Percentiles rank a stretch among this genome's conserved stretches.
phyloP scores from a whole-genome alignment of 2,888 invertebrate species.

The Allacma fusca region DNA sequence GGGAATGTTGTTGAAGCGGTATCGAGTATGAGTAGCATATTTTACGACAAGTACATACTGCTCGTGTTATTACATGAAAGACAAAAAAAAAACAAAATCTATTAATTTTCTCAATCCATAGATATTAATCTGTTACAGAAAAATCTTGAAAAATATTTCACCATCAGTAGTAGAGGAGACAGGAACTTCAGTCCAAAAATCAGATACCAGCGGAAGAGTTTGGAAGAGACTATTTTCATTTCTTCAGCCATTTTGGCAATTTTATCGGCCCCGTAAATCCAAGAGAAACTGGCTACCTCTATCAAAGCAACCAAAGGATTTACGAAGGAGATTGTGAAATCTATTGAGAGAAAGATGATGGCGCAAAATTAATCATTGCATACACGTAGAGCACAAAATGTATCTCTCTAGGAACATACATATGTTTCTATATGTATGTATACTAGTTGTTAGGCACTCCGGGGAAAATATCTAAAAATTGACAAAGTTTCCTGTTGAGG shows the following conservation, averaged over 20 bases:
- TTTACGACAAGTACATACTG: slow-evolving; percentile 30
- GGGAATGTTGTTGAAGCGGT: slow-evolving; percentile 14
- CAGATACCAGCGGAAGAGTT: slow-evolving; percentile 30
- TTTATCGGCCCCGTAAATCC: slow-evolving; percentile 49
- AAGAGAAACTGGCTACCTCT: slow-evolving; percentile 44
- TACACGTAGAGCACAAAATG: too few relatives aligned
- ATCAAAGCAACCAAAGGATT: slow-evolving; percentile 46
- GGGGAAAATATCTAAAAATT: too few relatives aligned
- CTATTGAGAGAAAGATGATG: slow-evolving; percentile 3
- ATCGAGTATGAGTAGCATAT: background rate
- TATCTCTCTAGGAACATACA: too few relatives aligned
- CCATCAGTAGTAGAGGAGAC: background rate
- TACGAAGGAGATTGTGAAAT: slow-evolving; percentile 45
- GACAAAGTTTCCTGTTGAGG: too few relatives aligned
- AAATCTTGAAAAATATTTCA: too few relatives aligned
- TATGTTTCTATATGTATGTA: too few relatives aligned
- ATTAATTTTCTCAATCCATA: background rate
- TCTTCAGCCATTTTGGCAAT: slow-evolving; percentile 51
- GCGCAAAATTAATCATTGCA: background rate
- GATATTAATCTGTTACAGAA: background rate
- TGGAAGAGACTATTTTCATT: slow-evolving; percentile 43
- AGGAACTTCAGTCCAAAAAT: slow-evolving; percentile 30
- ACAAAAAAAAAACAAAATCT: background rate
- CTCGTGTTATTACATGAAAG: background rate
- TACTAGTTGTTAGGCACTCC: too few relatives aligned